Conservation (phyloP, 37 sponge, comb jelly and placozoan species). For the Haliclona indistincta region DNA sequence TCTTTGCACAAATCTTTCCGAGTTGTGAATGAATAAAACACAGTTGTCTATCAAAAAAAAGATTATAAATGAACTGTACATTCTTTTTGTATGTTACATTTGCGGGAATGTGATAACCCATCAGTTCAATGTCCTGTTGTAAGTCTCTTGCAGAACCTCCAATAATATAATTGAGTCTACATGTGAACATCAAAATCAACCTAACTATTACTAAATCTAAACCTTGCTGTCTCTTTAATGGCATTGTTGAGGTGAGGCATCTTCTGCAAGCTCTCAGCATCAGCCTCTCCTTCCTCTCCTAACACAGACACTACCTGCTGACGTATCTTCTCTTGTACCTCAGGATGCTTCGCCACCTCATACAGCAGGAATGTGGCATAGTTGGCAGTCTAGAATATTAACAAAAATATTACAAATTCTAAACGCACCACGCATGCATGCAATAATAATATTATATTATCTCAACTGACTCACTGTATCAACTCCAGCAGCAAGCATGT, state of each 20-base stretch:
- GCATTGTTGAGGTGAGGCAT: slow-evolving; percentile 11
- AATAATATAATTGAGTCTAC: not conserved
- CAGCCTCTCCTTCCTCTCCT: slow-evolving; percentile 14
- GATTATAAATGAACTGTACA: not conserved
- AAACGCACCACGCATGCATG: not conserved
- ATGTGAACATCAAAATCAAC: not conserved
- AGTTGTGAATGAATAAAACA: not conserved
- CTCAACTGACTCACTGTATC: slow-evolving; percentile 37
- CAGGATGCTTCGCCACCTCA: slow-evolving; percentile 7
- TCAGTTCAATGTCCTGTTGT: not conserved
- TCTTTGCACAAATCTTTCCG: not conserved
- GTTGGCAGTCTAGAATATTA: slow-evolving; percentile 13
- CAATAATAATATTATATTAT: not conserved
- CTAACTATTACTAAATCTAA: too few species aligned
- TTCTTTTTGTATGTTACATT: not conserved
- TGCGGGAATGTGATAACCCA: slow-evolving; percentile 17
- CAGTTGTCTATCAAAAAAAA: not conserved
- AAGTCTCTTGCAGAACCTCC: not conserved
- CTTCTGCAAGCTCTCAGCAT: slow-evolving; percentile 5
- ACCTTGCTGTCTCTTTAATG: slow-evolving; percentile 21
- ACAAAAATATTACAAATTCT: not conserved
- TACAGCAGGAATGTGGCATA: slow-evolving; percentile 6
- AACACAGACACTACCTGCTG: not conserved
- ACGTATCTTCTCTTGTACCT: slow-evolving; percentile 9
- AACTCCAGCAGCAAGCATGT: slow-evolving; percentile 49